Conservation (phyloP, 2,888 invertebrate species). For the Stenodema calcarata region DNA sequence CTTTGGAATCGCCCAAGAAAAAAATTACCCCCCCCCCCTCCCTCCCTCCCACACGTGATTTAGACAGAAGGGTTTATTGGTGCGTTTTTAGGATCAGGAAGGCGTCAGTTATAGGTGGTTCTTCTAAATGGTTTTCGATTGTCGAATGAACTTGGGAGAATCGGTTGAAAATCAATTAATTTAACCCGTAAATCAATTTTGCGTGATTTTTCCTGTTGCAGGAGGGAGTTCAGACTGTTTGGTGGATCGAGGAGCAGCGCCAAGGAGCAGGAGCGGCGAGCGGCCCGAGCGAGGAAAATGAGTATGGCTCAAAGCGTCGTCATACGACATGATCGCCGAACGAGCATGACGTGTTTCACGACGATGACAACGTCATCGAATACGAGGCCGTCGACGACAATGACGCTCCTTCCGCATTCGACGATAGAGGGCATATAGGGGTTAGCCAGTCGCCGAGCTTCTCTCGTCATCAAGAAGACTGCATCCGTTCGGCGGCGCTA, state of each 20-base stretch:
- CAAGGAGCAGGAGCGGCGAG: conserved; percentile 34
- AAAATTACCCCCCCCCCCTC: no score
- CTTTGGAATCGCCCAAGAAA: no score
- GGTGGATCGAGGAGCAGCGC: conserved; percentile 35
- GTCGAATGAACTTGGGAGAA: no score
- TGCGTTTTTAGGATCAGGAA: no score
- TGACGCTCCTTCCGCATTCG: conserved; percentile 50
- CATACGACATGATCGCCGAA: conserved; percentile 55
- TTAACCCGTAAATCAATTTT: no score
- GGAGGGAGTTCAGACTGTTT: conserved; percentile 40
- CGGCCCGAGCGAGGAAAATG: conserved; percentile 19
- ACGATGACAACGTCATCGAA: conserved; percentile 56
- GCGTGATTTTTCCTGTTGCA: background rate
- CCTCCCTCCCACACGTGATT: no score
- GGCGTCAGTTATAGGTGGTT: no score
- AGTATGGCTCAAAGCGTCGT: conserved; percentile 52
- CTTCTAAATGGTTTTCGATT: no score
- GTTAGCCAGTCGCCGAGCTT: conserved; percentile 38
- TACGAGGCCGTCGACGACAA: conserved; percentile 53
- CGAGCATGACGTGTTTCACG: conserved; percentile 58
- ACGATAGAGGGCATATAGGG: conserved; percentile 52
- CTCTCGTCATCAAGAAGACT: conserved; percentile 32
- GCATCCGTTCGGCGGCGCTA: conserved; percentile 39
- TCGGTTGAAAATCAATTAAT: no score
- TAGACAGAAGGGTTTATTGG: no score